Base-by-base conservation (phyloP, 2,888 invertebrate genomes). In the Hypsopygia costalis region DNA sequence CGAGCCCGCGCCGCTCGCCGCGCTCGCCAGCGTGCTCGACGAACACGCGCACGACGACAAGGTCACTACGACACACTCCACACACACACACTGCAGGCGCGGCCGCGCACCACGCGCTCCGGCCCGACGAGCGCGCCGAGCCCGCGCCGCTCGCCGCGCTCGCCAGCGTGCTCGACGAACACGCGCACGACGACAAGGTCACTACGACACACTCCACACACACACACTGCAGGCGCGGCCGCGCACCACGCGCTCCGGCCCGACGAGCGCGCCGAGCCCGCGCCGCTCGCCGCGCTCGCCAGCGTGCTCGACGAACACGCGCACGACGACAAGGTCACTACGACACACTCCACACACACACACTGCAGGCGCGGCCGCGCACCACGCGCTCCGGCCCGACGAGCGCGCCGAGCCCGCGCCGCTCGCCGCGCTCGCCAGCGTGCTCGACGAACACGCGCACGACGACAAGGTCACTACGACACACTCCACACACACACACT, bases 81-180 rank as follows among this genome's bases (percentile, higher is more conserved):
- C 16, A 16, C 16, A 16, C 4, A 16, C n/a, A n/a, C 95, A 89
- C 82, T 96, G 41, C 93, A 94, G 70, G 91, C 92, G 10, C 95
- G 9, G 94, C 95, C 8, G 94, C 95, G 60, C 93, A 94, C 68
- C 93, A 94, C 41, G 90, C 97, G 10, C 77, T 97, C 33, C 88
- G 98, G 0, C 96, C 96, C 0, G 95, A 96, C 33, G 95, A 96
- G 68, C 85, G 95, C 47, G 93, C 94, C 50, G 96, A 97, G 54
- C 94, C 94, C 80, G 94, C 94, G 36, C 96, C 62, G 31, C 53
- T 58, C 1, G 95, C 96, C 74, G 94, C 94, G 52, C 86, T 97
- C 40, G 49, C 1, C 62, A 52, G 4, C 27, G 6, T 43, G 33
- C 42, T 41, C 11, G 75, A 71, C 6, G 50, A 34, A 3, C 12